phyloP scores from a whole-genome alignment of 2,888 invertebrate genomes.

The Drosophila anceps region DNA sequence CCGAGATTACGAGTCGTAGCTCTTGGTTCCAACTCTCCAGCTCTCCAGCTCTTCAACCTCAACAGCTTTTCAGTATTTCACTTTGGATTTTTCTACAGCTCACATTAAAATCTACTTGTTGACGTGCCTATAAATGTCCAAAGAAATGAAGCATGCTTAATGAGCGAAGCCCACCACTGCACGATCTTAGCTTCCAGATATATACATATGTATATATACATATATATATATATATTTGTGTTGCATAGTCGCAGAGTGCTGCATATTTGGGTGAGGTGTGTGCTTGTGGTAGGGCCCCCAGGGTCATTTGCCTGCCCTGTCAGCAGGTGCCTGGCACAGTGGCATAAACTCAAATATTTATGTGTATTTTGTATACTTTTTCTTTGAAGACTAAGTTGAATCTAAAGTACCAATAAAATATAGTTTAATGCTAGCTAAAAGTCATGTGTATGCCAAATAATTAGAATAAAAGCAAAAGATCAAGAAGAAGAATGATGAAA shows the following conservation, averaged over 20 bases:
- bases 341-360: slow-evolving; percentile 5
- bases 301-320: slow-evolving; percentile 21
- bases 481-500: too few relatives aligned
- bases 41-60: slow-evolving; percentile 1
- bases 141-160: slow-evolving; percentile 75
- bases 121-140: slow-evolving; percentile 71
- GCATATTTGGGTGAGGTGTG: slow-evolving; percentile 12
- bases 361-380: not conserved
- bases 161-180: slow-evolving; percentile 57
- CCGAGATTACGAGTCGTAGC: slow-evolving; percentile 58
- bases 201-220: not conserved
- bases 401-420: not conserved
- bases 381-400: not conserved
- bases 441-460: too few relatives aligned
- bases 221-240: not conserved
- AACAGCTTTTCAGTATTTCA: slow-evolving; percentile 16
- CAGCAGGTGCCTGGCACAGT: slow-evolving; percentile 53
- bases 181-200: slow-evolving; percentile 46
- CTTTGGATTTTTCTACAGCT: slow-evolving; percentile 7
- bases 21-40: slow-evolving; percentile 9
- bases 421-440: not conserved
- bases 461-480: too few relatives aligned
- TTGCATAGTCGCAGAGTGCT: slow-evolving; percentile 7
- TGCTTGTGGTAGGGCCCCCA: slow-evolving; percentile 17
- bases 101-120: slow-evolving; percentile 57